A percentile compares a stretch with the other conserved stretches of the same genome.
phyloP scores from a whole-genome alignment of 2,113 vertebrate genomes.

The Alouatta palliata region DNA sequence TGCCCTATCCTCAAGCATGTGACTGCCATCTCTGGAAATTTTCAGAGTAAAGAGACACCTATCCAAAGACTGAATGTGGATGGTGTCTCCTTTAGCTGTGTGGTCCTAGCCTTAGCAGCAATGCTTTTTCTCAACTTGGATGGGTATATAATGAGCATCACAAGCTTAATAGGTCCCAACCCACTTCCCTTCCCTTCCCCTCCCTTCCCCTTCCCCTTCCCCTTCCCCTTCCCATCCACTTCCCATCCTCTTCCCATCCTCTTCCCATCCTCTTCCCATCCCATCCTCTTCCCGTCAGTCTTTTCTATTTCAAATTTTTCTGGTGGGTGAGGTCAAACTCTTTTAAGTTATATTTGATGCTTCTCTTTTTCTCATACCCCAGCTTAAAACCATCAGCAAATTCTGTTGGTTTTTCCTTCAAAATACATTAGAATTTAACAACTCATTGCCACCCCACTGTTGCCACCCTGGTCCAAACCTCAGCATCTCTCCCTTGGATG shows the following conservation, averaged over 20 bases:
- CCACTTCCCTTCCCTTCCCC: background rate
- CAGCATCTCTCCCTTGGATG: too few species aligned
- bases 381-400: background rate
- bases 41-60: background rate
- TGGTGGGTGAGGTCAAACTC: background rate
- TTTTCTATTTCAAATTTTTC: conserved; percentile 4
- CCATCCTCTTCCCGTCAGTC: background rate
- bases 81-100: background rate
- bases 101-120: background rate
- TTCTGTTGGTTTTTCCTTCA: background rate
- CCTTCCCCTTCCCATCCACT: too few species aligned
- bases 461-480: background rate
- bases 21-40: conserved; percentile 66
- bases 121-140: too few species aligned
- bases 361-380: background rate
- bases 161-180: background rate
- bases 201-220: too few species aligned
- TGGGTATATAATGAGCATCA: too few species aligned
- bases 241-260: background rate
- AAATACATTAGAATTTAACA: background rate
- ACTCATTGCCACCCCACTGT: background rate
- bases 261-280: too few species aligned
- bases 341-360: background rate
- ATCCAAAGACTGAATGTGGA: background rate
- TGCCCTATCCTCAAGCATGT: too few species aligned